A percentile compares a stretch with the other conserved stretches of the same genome.
phyloP scores from a whole-genome alignment of 2,113 vertebrate genomes.

The Zosterops hypoxanthus region DNA sequence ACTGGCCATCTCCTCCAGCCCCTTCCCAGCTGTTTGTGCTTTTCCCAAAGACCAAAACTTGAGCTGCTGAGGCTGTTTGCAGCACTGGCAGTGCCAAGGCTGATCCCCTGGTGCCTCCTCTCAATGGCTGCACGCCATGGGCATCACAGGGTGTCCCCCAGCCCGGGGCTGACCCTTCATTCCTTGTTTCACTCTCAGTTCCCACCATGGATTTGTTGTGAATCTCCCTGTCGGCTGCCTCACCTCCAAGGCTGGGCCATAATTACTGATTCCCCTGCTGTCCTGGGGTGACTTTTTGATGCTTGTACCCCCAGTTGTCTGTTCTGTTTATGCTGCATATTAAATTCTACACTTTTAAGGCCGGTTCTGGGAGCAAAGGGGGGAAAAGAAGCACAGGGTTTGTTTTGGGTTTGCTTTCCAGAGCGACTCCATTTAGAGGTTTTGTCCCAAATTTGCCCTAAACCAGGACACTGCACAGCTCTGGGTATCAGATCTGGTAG shows the following conservation, averaged over 20 bases:
- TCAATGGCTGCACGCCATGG: fast-evolving
- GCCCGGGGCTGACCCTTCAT: not conserved
- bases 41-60: fast-evolving
- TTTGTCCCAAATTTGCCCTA: not conserved
- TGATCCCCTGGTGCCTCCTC: not conserved
- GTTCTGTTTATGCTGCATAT: not conserved
- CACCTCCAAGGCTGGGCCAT: not conserved
- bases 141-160: not conserved
- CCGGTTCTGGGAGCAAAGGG: not conserved
- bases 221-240: not conserved
- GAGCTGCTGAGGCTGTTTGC: not conserved
- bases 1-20: not conserved
- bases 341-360: not conserved
- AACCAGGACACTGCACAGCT: not conserved
- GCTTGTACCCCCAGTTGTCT: not conserved
- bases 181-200: not conserved
- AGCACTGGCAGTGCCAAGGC: fast-evolving
- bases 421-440: no score
- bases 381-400: not conserved
- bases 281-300: not conserved
- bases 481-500: fast-evolving
- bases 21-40: not conserved
- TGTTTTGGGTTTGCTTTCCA: not conserved
- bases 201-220: fast-evolving
- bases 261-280: not conserved